Conservation (phyloP, 2,888 invertebrate species). For the Augochlorella aurata region DNA sequence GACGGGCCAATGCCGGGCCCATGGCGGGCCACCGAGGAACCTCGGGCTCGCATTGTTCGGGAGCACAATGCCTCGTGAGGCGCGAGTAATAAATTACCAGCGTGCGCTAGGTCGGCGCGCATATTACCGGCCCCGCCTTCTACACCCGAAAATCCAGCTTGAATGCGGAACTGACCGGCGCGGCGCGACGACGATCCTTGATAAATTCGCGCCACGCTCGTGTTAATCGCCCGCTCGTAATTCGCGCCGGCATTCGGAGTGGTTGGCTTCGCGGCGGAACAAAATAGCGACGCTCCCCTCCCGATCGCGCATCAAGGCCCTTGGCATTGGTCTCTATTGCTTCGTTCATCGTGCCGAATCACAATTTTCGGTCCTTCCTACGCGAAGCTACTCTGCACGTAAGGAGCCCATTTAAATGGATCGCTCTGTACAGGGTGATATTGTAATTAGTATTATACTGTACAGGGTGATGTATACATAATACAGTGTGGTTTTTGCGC, state of each 20-base stretch:
- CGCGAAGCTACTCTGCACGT: too few relatives aligned
- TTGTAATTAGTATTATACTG: too few relatives aligned
- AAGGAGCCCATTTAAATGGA: too few relatives aligned
- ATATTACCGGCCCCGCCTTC: conserved; percentile 31
- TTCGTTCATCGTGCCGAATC: too few relatives aligned
- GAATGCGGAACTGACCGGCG: conserved; percentile 30
- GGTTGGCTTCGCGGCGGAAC: too few relatives aligned
- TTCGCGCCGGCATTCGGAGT: not conserved
- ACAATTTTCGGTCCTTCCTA: too few relatives aligned
- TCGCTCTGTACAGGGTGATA: too few relatives aligned
- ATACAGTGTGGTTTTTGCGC: too few relatives aligned
- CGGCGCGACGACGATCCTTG: conserved; percentile 20
- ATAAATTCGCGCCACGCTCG: conserved; percentile 33
- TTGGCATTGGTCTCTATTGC: too few relatives aligned
- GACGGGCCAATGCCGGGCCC: not conserved
- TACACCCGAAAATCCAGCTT: conserved; percentile 40
- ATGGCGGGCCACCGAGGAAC: not conserved
- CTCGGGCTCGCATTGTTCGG: conserved; percentile 67
- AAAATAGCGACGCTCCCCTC: too few relatives aligned
- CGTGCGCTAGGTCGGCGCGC: conserved; percentile 18
- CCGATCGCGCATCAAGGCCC: too few relatives aligned
- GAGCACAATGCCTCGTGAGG: conserved; percentile 65
- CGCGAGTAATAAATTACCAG: conserved; percentile 71
- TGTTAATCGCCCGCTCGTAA: conserved; percentile 27
- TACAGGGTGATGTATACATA: too few relatives aligned